These are phyloP conservation scores for Sylvicapra grimmia DNA, from an alignment of 2,113 vertebrate genomes.

Conservation along the genomic window DNA sequence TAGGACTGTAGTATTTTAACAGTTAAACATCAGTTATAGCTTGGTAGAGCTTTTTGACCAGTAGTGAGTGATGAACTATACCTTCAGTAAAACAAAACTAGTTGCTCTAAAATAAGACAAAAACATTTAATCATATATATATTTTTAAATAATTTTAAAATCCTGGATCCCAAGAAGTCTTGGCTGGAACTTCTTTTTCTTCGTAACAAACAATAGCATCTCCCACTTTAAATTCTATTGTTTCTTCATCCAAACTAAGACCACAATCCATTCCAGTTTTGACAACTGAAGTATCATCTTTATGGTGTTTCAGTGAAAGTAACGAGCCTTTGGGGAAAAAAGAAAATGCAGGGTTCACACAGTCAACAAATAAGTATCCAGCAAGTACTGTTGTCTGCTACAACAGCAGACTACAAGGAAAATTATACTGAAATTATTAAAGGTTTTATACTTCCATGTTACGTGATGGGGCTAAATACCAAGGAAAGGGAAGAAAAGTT, in stretches of 20 bases:
- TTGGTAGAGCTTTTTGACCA: not conserved
- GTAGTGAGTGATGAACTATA: not conserved
- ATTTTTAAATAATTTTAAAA: slow-evolving; percentile 79
- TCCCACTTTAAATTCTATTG: slow-evolving; percentile 80
- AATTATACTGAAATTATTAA: not conserved
- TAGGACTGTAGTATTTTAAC: not conserved
- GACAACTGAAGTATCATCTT: slow-evolving; percentile 86
- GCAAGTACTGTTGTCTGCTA: not conserved
- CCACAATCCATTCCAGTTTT: slow-evolving; percentile 94
- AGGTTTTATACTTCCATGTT: not conserved
- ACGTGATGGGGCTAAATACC: not conserved
- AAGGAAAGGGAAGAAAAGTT: not conserved
- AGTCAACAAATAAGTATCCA: not conserved
- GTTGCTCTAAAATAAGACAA: not conserved
- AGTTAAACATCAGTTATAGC: not conserved
- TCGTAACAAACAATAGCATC: slow-evolving; percentile 90
- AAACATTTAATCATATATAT: not conserved
- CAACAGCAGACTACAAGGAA: not conserved
- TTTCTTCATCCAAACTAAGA: slow-evolving; percentile 81
- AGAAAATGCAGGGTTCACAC: not conserved
- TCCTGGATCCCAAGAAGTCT: slow-evolving; percentile 91
- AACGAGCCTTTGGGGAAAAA: slow-evolving; percentile 80
- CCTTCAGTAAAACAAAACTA: not conserved
- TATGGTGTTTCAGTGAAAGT: slow-evolving; percentile 90
- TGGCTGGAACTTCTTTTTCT: slow-evolving; percentile 77